Conservation (phyloP, 1,140 invertebrate species). For the Acromyrmex heyeri region DNA sequence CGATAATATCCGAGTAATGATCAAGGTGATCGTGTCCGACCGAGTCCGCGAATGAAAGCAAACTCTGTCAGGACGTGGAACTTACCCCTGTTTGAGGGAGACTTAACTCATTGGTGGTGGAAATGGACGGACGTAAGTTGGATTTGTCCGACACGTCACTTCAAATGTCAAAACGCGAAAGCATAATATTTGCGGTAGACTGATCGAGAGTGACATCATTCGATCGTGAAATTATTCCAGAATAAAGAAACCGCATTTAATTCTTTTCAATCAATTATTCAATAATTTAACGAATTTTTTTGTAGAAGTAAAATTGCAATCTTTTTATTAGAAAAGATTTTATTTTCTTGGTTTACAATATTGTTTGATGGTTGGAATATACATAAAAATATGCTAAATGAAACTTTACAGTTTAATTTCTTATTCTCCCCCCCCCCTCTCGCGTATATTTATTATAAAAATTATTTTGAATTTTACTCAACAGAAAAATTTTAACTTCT, state of each 20-base stretch:
- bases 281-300: neutral
- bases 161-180: constrained; percentile 64
- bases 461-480: neutral
- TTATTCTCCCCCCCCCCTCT: neutral
- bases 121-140: constrained; percentile 37
- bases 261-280: neutral
- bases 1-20: neutral
- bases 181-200: constrained; percentile 71
- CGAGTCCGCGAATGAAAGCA: constrained; percentile 4
- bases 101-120: constrained; percentile 52
- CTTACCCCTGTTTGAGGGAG: constrained; percentile 19
- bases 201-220: constrained; percentile 47
- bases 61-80: constrained; percentile 26
- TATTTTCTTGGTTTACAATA: constrained; percentile 20
- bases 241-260: neutral
- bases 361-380: neutral
- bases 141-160: constrained; percentile 60
- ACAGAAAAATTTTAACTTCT: constrained; percentile 8
- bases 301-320: neutral
- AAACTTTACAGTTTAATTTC: constrained; percentile 22
- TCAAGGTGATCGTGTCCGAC: constrained; percentile 31
- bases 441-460: neutral
- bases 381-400: constrained; percentile 33
- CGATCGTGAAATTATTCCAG: constrained; percentile 56
- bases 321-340: constrained; percentile 29